phyloP scores from a whole-genome alignment of 2,797 vertebrate genomes.

The Ambastaia sidthimunki region DNA sequence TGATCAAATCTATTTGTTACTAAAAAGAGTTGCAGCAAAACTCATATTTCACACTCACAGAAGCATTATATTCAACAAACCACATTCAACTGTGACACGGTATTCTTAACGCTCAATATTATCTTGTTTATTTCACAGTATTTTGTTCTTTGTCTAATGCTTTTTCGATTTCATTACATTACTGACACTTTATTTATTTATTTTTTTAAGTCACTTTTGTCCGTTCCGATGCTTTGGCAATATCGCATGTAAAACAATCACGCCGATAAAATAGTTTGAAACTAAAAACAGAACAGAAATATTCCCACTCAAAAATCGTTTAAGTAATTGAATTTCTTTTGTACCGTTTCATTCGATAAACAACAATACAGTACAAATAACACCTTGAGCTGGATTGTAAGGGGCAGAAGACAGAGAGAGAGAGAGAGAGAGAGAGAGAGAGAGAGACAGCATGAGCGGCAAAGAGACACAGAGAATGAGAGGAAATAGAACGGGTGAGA shows the following conservation, averaged over 20 bases:
- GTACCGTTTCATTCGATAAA: slow-evolving; percentile 12
- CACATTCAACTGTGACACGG: not conserved
- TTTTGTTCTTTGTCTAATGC: not conserved
- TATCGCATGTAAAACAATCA: not conserved
- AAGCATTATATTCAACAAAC: not conserved
- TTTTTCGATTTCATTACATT: not conserved
- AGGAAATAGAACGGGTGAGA: slow-evolving; percentile 19
- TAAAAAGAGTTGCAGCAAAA: not conserved
- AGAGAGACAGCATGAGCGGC: slow-evolving; percentile 1
- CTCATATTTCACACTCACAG: not conserved
- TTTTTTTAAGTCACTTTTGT: not conserved
- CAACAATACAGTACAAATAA: slow-evolving; percentile 28
- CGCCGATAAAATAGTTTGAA: not conserved
- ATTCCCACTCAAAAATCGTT: not conserved
- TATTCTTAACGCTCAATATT: too few relatives aligned
- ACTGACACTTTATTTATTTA: not conserved
- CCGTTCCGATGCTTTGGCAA: not conserved
- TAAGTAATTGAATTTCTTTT: not conserved
- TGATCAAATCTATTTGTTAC: not conserved
- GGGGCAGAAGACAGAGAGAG: not conserved
- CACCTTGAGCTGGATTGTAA: slow-evolving; percentile 20
- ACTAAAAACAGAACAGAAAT: not conserved
- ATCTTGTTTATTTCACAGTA: too few relatives aligned
- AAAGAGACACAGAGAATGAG: slow-evolving; percentile 1
- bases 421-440: not conserved